Base-by-base conservation (phyloP, 53 echinoderm and acorn worm genomes). In the Crossaster papposus region DNA sequence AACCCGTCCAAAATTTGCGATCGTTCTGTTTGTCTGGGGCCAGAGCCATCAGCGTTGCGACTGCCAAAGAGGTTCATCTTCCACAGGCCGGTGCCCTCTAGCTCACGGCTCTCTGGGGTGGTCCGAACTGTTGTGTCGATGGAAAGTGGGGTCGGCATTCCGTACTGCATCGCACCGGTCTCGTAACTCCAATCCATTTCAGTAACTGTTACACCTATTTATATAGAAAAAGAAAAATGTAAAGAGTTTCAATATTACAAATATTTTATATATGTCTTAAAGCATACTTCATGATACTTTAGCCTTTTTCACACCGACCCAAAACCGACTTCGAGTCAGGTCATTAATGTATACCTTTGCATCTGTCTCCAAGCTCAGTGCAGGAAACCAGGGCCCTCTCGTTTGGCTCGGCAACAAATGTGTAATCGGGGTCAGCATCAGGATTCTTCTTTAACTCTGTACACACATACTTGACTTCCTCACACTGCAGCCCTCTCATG, bases 341-440 rank as follows among this genome's bases (percentile, higher is more conserved):
- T n/a, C 36, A 31, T 6, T 4, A 38, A 88, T 30, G 88, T 77
- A 86, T 80, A 94, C 94, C 96, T 88, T 93, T 91, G 93, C 96
- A 96, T 83, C 96, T 93, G 71, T 96, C 96, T 55, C 89, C 86
- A 64, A 96, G 94, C 81, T 96, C 93, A 70, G 91, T 79, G 80
- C 96, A 96, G 29, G 89, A 91, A 32, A 91, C 90, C 82, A 92
- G 89, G 18, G 90, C 91, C 34, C 92, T 91, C 75, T 96, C 91
- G 52, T 88, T 91, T 75, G 96, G 96, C 62, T 90, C 80, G 18
- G 96, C 94, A 55, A 89, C 93, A 87, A 96, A 96, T 8, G 91
- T 70, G 70, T 96, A 96, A 79, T 96, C 88, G 10, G 93, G 91
- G 31, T 80, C 82, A 11, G 96, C 88, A 18, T 91, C 90, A 7